phyloP scores from a whole-genome alignment of 2,797 vertebrate species.

The Iguana delicatissima region DNA sequence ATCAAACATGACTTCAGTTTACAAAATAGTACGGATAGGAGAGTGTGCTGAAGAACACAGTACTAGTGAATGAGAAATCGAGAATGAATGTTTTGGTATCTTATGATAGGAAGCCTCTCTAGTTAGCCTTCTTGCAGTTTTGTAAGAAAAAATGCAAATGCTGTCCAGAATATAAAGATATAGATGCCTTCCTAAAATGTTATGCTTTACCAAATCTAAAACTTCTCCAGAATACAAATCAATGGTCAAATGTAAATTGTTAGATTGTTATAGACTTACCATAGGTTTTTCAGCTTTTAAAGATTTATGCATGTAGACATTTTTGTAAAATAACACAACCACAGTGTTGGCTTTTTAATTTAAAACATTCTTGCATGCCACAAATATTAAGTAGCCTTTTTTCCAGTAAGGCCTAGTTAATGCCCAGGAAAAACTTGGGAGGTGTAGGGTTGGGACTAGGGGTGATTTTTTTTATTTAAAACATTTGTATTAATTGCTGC shows the following conservation, averaged over 20 bases:
- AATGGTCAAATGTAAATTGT: constrained; percentile 82
- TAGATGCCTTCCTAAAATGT: constrained; percentile 87
- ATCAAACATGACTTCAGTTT: constrained; percentile 71
- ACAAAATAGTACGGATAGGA: constrained; percentile 61
- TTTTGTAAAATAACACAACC: constrained; percentile 83
- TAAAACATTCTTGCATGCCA: constrained; percentile 93
- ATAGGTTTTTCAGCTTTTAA: constrained; percentile 81
- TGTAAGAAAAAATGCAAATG: constrained; percentile 78
- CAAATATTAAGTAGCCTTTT: constrained; percentile 80
- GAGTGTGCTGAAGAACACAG: constrained; percentile 55
- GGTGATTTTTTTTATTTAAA: constrained; percentile 77
- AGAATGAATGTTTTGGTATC: constrained; percentile 72
- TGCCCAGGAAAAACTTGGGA: constrained; percentile 77
- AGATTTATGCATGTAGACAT: constrained; percentile 86
- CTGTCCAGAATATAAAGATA: constrained; percentile 81
- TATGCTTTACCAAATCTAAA: constrained; percentile 90
- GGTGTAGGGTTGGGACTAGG: constrained; percentile 74
- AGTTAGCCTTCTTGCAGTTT: constrained; percentile 83
- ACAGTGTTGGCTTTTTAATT: constrained; percentile 86
- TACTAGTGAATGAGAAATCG: constrained; percentile 68
- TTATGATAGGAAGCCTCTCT: constrained; percentile 82
- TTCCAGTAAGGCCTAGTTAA: constrained; percentile 79
- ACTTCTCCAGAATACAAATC: constrained; percentile 83
- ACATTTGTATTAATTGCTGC: constrained; percentile 78
- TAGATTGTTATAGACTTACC: constrained; percentile 85